Conservation (phyloP, 1,140 invertebrate genomes). For the Dinothrombium tinctorium region DNA sequence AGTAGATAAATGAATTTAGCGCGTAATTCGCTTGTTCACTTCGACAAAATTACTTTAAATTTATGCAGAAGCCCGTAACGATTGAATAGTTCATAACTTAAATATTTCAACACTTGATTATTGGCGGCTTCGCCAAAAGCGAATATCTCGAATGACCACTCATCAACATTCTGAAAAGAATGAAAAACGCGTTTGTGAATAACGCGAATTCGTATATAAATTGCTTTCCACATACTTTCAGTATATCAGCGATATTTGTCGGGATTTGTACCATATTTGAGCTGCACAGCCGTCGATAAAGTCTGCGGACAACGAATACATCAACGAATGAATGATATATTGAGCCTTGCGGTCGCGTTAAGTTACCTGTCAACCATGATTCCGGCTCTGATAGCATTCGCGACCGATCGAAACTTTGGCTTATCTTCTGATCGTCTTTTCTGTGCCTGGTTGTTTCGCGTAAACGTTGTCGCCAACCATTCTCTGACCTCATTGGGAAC, state of each 20-base stretch:
- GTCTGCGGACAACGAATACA: conserved; percentile 26
- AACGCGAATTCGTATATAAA: background rate
- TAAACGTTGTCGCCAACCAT: conserved; percentile 94
- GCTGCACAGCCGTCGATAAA: conserved; percentile 65
- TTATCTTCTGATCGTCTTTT: conserved; percentile 36
- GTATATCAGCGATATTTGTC: conserved; percentile 52
- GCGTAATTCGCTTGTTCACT: background rate
- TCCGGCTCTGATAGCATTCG: conserved; percentile 87
- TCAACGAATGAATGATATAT: conserved; percentile 1
- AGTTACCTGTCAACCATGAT: conserved; percentile 73
- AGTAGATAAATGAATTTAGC: background rate
- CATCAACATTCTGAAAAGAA: conserved; percentile 33
- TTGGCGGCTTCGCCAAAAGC: conserved; percentile 54
- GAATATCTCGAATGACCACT: conserved; percentile 91
- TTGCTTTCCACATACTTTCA: conserved; percentile 43
- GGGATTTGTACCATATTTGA: conserved; percentile 64
- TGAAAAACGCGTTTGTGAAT: too few species aligned
- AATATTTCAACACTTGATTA: conserved; percentile 64
- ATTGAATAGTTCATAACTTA: conserved; percentile 80
- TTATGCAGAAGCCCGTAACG: conserved; percentile 85
- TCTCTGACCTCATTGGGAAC: conserved; percentile 84
- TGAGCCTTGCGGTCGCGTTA: background rate
- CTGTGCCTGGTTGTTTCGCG: conserved; percentile 43
- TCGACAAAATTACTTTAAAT: conserved; percentile 43
- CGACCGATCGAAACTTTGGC: conserved; percentile 61